Evolutionary conservation across 2,888 invertebrate genomes (phyloP).

Genomic region (Chrysolina americana): DNA sequence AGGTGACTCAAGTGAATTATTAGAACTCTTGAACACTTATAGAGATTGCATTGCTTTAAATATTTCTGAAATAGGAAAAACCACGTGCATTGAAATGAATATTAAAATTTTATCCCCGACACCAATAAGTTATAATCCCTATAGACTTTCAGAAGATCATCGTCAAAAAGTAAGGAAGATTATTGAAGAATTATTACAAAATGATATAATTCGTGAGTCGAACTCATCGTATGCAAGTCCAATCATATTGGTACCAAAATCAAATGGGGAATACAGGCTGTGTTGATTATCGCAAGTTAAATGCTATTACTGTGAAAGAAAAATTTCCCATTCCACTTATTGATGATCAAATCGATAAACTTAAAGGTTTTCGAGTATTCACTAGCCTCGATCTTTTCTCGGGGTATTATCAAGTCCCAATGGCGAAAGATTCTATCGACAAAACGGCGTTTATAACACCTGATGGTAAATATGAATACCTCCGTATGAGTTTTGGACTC

Average conservation of each 20-base stretch:
- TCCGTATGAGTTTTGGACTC: conserved; percentile 59
- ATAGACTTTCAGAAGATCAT: conserved; percentile 39
- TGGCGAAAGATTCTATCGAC: conserved; percentile 51
- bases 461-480: conserved; percentile 58
- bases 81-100: conserved; percentile 14
- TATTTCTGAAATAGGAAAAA: conserved; percentile 13
- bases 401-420: conserved; percentile 59
- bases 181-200: conserved; percentile 43
- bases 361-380: conserved; percentile 50
- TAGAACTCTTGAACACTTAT: conserved; percentile 26
- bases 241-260: conserved; percentile 41
- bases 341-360: conserved; percentile 44
- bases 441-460: conserved; percentile 61
- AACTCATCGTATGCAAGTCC: conserved; percentile 48
- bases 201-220: conserved; percentile 42
- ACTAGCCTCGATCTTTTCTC: conserved; percentile 54
- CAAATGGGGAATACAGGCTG: conserved; percentile 41
- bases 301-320: conserved; percentile 42
- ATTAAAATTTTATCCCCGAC: conserved; percentile 23
- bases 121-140: conserved; percentile 39
- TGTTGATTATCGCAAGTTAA: conserved; percentile 45
- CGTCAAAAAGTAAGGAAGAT: conserved; percentile 39
- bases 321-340: conserved; percentile 42
- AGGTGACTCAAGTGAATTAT: not conserved
- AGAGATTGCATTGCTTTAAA: conserved; percentile 25